phyloP scores from a whole-genome alignment of 1,140 invertebrate species.

The Mizuhopecten yessoensis region DNA sequence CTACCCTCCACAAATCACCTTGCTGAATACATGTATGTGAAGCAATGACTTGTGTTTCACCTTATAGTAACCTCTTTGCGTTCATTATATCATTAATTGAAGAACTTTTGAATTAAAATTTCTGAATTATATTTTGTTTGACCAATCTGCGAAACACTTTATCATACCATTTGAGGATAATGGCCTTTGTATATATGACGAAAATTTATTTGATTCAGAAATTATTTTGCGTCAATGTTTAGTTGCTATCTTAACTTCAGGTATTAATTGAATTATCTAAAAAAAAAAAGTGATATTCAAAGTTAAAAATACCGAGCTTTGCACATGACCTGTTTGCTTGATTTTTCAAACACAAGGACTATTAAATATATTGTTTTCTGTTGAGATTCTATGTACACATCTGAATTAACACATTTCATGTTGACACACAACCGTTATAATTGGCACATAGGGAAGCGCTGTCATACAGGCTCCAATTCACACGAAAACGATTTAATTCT shows the following conservation, averaged over 20 bases:
- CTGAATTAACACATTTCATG: slow-evolving; percentile 2
- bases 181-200: no score
- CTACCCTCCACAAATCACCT: no score
- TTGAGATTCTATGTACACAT: neutral
- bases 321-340: neutral
- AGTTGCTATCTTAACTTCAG: neutral
- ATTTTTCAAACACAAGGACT: neutral
- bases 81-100: no score
- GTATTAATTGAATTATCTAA: neutral
- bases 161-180: no score
- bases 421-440: slow-evolving; percentile 1
- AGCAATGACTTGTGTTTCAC: no score
- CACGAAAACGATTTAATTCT: slow-evolving; percentile 12
- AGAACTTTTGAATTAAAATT: no score
- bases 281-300: neutral
- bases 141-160: no score
- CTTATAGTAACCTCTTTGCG: no score
- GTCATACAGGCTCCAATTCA: neutral
- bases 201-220: no score
- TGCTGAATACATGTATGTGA: no score
- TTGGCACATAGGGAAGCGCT: neutral
- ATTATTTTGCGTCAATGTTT: no score
- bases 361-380: slow-evolving; percentile 23
- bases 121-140: no score
- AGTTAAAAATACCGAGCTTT: neutral